Conservation (phyloP, 2,113 vertebrate species). For the Tachycineta bicolor region DNA sequence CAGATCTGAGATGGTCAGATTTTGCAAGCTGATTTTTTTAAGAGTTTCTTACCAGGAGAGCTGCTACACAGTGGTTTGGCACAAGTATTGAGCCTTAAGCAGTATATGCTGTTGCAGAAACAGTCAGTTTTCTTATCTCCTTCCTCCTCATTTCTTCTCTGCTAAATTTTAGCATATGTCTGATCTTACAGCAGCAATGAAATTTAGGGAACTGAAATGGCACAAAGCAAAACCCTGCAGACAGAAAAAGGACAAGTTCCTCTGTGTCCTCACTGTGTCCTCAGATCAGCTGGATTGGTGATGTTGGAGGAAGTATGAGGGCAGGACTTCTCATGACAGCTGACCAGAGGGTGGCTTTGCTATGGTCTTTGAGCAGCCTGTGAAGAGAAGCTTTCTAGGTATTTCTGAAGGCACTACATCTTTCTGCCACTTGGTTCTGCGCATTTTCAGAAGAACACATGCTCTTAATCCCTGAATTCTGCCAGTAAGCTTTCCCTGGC, state of each 20-base stretch:
- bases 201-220: background rate
- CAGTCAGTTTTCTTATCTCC: background rate
- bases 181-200: background rate
- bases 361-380: background rate
- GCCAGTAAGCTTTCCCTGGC: background rate
- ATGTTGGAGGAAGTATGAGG: background rate
- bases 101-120: background rate
- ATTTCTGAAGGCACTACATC: background rate
- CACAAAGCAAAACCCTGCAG: background rate
- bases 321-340: background rate
- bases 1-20: background rate
- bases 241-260: background rate
- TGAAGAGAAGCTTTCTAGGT: background rate
- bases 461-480: background rate
- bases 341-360: background rate
- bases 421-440: background rate
- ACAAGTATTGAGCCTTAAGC: background rate
- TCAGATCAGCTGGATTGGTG: background rate
- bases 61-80: background rate
- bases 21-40: background rate
- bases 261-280: background rate
- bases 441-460: background rate
- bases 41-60: background rate
- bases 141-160: background rate
- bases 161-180: conserved; percentile 19